These are phyloP conservation scores for Halyomorpha halys DNA, from an alignment of 1,140 invertebrate genomes.

Conservation along the genomic window DNA sequence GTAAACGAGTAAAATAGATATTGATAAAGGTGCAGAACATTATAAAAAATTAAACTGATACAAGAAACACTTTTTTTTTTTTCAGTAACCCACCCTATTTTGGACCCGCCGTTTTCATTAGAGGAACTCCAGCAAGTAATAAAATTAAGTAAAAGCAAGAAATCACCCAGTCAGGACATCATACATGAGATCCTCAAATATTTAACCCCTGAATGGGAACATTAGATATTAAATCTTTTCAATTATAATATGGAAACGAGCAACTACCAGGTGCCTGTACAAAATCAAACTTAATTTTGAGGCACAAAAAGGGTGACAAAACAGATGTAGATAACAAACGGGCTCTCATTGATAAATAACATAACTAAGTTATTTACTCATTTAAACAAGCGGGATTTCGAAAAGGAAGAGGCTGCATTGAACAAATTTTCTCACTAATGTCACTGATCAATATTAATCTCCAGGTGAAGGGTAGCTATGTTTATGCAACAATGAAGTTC, in stretches of 20 bases:
- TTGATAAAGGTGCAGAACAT: neutral
- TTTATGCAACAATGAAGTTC: neutral
- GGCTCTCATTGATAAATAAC: neutral
- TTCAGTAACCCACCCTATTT: neutral
- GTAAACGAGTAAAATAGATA: too few species aligned
- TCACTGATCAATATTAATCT: neutral
- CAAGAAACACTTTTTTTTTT: neutral
- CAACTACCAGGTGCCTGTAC: neutral
- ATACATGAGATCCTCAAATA: neutral
- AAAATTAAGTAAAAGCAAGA: neutral
- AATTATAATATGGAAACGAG: neutral
- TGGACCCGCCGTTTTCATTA: neutral
- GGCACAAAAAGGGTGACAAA: neutral
- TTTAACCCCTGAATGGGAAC: constrained; percentile 3
- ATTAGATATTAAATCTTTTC: neutral
- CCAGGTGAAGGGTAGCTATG: too few species aligned
- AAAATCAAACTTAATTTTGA: neutral
- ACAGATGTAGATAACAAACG: neutral
- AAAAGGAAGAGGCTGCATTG: constrained; percentile 1
- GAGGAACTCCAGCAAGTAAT: neutral
- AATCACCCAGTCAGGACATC: neutral
- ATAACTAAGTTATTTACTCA: neutral
- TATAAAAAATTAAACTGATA: neutral
- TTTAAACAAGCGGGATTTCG: neutral
- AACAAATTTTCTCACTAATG: neutral